These are phyloP conservation scores for Eurystomus glaucurus DNA, from an alignment of 2,797 vertebrate genomes.

Conservation along the genomic window DNA sequence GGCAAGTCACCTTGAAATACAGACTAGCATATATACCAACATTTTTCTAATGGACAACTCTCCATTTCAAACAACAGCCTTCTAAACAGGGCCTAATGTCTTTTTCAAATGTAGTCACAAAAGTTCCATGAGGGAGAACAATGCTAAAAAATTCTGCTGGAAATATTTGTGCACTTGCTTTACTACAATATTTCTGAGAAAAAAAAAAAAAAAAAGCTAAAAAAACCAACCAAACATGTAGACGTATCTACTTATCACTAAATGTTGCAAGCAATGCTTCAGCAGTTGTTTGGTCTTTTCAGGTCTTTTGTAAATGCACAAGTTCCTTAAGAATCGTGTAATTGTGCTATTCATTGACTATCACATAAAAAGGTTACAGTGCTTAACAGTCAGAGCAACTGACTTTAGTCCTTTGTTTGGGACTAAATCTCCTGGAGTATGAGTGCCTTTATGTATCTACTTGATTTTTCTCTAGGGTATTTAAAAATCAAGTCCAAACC, in stretches of 20 bases:
- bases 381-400: not conserved
- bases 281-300: not conserved
- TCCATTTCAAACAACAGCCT: not conserved
- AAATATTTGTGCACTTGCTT: not conserved
- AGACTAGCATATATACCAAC: not conserved
- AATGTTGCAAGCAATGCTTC: not conserved
- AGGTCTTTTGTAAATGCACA: not conserved
- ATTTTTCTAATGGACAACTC: not conserved
- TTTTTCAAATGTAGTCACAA: not conserved
- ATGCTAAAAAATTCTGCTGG: not conserved
- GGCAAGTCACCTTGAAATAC: not conserved
- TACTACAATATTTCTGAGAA: not conserved
- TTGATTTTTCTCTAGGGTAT: not conserved
- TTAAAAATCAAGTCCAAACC: not conserved
- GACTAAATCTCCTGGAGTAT: not conserved
- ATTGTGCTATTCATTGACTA: not conserved
- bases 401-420: not conserved
- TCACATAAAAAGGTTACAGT: not conserved
- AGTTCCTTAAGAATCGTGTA: not conserved
- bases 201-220: not conserved
- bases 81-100: not conserved
- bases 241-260: not conserved
- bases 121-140: not conserved
- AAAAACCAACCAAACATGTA: accelerated
- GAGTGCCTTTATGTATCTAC: not conserved